Conservation (phyloP, 2,113 vertebrate species). For the Colaptes auratus region DNA sequence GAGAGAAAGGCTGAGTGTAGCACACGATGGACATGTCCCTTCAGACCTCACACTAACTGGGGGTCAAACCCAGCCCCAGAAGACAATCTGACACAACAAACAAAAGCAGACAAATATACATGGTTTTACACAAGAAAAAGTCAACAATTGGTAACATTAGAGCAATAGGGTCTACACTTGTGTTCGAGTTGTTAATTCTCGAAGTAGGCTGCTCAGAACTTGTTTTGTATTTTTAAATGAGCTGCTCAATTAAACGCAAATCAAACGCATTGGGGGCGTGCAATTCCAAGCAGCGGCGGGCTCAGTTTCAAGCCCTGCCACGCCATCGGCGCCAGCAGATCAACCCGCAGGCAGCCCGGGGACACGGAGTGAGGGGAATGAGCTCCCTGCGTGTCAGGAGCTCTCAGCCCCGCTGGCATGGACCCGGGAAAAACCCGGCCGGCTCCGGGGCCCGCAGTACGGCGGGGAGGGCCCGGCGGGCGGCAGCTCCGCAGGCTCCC, state of each 20-base stretch:
- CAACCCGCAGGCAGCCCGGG: rapidly evolving
- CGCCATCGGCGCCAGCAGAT: rapidly evolving
- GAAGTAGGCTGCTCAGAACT: not conserved
- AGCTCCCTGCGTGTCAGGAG: not conserved
- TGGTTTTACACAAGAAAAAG: not conserved
- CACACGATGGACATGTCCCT: not conserved
- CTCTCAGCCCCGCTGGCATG: not conserved
- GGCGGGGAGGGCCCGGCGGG: no score
- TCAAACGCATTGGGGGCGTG: not conserved
- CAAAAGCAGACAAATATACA: not conserved
- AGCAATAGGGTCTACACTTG: not conserved
- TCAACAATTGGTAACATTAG: not conserved
- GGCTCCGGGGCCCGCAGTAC: rapidly evolving
- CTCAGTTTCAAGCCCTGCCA: not conserved
- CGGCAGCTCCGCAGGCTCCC: not conserved
- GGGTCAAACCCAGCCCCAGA: not conserved
- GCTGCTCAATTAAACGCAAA: constrained; percentile 3
- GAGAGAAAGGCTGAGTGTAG: not conserved
- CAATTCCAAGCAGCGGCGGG: not conserved
- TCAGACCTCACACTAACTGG: not conserved
- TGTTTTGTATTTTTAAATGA: not conserved
- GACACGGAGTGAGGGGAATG: not conserved
- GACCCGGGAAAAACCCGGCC: not conserved
- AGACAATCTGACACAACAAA: not conserved
- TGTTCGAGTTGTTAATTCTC: not conserved